phyloP scores from a whole-genome alignment of 2,797 vertebrate genomes.

The Smutsia gigantea region DNA sequence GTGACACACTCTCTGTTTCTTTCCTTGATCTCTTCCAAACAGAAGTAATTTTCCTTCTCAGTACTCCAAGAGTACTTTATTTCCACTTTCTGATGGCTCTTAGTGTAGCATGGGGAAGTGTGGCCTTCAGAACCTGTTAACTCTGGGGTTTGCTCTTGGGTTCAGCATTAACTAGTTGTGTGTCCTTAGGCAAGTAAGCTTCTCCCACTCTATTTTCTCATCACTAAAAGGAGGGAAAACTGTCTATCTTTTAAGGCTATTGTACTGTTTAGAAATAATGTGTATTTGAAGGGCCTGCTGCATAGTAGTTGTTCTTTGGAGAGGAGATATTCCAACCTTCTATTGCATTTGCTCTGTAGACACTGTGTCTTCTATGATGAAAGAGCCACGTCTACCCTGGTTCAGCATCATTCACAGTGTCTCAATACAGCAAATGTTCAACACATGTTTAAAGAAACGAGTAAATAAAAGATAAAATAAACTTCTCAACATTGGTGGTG shows the following conservation, averaged over 20 bases:
- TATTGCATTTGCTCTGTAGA: background rate
- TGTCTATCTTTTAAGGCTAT: background rate
- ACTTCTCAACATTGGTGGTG: background rate
- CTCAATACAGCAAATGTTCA: background rate
- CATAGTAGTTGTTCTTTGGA: background rate
- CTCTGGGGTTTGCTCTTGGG: background rate
- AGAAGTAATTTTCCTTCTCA: background rate
- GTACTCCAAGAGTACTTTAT: background rate
- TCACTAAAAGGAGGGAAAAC: background rate
- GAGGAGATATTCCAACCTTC: background rate
- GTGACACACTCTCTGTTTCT: background rate
- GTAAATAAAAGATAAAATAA: background rate
- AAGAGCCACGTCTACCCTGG: background rate
- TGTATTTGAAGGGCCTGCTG: background rate
- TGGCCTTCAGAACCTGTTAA: background rate
- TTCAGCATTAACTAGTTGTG: background rate
- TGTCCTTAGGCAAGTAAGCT: background rate
- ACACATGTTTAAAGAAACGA: background rate
- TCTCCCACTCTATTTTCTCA: background rate
- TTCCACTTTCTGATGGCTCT: background rate
- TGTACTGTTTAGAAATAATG: conserved; percentile 19
- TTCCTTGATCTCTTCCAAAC: background rate
- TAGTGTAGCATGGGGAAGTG: background rate
- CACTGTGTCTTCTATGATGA: background rate
- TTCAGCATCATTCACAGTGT: background rate